Base-by-base conservation (phyloP, 2,888 invertebrate species). In the Coelogynopora nodosa region DNA sequence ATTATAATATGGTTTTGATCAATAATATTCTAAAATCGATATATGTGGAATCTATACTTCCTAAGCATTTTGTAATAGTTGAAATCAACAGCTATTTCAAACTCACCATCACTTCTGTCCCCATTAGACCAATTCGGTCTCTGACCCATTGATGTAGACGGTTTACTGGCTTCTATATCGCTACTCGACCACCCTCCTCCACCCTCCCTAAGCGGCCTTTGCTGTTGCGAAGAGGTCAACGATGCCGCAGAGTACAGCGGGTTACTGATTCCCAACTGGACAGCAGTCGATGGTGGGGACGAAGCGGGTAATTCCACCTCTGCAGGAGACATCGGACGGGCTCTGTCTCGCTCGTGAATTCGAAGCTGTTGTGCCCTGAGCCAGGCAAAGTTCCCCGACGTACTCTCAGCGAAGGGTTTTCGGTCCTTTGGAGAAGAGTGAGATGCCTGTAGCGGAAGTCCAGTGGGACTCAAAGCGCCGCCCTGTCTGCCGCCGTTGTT, bases 41-140 rank as follows among this genome's bases (percentile, higher is more conserved):
- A n/a, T n/a, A n/a, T n/a, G n/a, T n/a, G n/a, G n/a, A n/a, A n/a
- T n/a, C n/a, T n/a, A n/a, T n/a, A n/a, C n/a, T n/a, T n/a, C n/a
- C n/a, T n/a, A n/a, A n/a, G n/a, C n/a, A n/a, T n/a, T n/a, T n/a
- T n/a, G n/a, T n/a, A n/a, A n/a, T n/a, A n/a, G n/a, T n/a, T n/a
- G n/a, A n/a, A n/a, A n/a, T n/a, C n/a, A n/a, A n/a, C n/a, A n/a
- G n/a, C 18, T 49, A 49, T 49, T 18, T 49, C 18, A 49, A 74
- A 26, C 74, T 74, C 23, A 74, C 74, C 74, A n/a, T 74, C n/a
- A n/a, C n/a, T n/a, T n/a, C n/a, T n/a, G n/a, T n/a, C 74, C 23
- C 23, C 74, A 74, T 26, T 74, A 26, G 74, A 74, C 74, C 74
- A 74, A 74, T 26, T 74, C 2, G 74, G 74, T 5, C 74, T 13